Base-by-base conservation (phyloP, 1,140 invertebrate genomes). In the Bicyclus anynana region DNA sequence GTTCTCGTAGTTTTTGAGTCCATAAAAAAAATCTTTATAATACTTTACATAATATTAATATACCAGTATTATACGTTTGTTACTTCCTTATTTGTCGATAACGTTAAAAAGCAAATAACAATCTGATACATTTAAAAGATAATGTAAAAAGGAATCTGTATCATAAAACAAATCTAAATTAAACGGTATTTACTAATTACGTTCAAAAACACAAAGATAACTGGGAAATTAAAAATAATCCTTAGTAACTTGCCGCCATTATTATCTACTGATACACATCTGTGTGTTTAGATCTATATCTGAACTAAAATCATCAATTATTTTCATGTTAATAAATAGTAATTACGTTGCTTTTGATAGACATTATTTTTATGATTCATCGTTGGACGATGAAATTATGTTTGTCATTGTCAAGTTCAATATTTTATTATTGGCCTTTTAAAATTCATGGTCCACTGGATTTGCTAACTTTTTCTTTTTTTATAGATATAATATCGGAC, bases 111-210 rank as follows among this genome's bases (percentile, higher is more conserved):
- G 10, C 10, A 33, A n/a, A 2, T 4, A 12, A 10, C 29, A 33
- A 33, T 33, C 29, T 12, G 29, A 33, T 33, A 40, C 37, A 40
- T 17, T 40, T 17, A 14, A 0, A 14, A 40, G 37, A 40, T 40
- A 40, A 10, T 40, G 37, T 40, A 40, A 23, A 23, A 23, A 40
- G 1, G 33, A 16, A 40, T 6, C 9, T 5, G 3, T 40, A 40
- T 40, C 37, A 40, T 17, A 40, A 40, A 40, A 40, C 37, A 5
- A n/a, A 40, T 40, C 37, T 40, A 16, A 40, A 40, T 40, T 40
- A 40, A 17, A 40, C 16, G 14, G 13, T 40, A 40, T 40, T 40
- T 40, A 40, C 37, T 40, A 40, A 40, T 17, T 14, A 40, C 12
- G 37, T 40, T 17, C 16, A 40, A 38, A 40, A 40, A 40, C 37